Evolutionary conservation across 1,140 invertebrate genomes (phyloP).

Genomic region (Pachypsylla venusta): DNA sequence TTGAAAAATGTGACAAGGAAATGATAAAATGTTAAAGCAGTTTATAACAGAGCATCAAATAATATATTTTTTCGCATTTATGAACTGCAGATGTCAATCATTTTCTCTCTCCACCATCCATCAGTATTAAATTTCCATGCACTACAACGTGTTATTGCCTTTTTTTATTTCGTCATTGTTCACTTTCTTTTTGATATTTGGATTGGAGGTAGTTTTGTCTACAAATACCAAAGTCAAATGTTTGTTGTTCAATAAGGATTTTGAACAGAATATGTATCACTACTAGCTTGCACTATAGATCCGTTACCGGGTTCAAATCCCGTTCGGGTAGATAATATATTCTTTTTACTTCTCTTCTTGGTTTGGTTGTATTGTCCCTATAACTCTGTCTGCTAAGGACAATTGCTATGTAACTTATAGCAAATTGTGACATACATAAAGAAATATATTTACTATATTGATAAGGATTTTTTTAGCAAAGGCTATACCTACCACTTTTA

Average conservation of each 20-base stretch:
- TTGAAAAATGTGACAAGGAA: slow-evolving; percentile 1
- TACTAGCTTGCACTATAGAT: background rate
- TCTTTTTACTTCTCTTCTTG: too few species aligned
- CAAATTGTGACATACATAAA: too few species aligned
- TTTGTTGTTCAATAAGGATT: background rate
- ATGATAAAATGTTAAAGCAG: slow-evolving; percentile 10
- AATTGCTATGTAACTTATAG: too few species aligned
- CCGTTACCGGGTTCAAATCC: too few species aligned
- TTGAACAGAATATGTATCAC: background rate
- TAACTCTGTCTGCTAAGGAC: too few species aligned
- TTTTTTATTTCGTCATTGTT: background rate
- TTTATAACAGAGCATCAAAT: background rate
- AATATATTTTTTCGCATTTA: slow-evolving; percentile 8
- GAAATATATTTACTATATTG: too few species aligned
- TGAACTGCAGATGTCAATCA: slow-evolving; percentile 9
- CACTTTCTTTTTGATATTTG: background rate
- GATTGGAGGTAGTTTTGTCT: background rate
- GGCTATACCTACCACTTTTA: too few species aligned
- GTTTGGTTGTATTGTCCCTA: too few species aligned
- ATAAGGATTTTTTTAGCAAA: too few species aligned
- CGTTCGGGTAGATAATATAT: too few species aligned
- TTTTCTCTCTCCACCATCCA: slow-evolving; percentile 2
- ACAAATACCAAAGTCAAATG: background rate
- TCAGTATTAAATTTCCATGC: slow-evolving; percentile 6
- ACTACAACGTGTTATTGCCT: slow-evolving; percentile 7